Evolutionary conservation across 2,888 invertebrate genomes (phyloP), one percentile per base, ranked within the genome.

Genomic region (Macrosoma leucophasiata): DNA sequence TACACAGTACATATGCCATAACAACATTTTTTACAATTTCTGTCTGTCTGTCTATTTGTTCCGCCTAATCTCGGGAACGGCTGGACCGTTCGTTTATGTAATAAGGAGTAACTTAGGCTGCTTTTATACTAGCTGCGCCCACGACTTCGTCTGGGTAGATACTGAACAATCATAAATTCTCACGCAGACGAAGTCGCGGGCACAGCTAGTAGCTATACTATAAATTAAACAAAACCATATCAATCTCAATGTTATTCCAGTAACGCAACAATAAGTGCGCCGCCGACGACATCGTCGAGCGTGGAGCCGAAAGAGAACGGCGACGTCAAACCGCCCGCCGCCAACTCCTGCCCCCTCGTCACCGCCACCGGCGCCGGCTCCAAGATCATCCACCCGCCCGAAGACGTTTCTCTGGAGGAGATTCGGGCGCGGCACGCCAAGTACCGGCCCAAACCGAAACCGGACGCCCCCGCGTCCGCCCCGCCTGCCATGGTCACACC

Each of bases 331-430:
- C 75, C 67, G 0, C 81, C 78, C 0, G 67, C 73, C 0, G 72
- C 72, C 14, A 70, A 74, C 55, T 43, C 70, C 0, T 85, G 67
- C 49, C 84, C 75, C 9, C 86, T 91, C 5, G 91, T 93, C 30
- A 90, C 90, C 8, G 89, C 92, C n/a, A 91, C 92, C 4, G 92
- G 94, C 23, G 91, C 94, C 4, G 91, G 93, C 20, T 93, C 94
- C 58, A 92, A 93, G 78, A 97, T 97, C 35, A 89, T 97, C 50
- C 97, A 97, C 74, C 97, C 97, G 0, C 91, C 94, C 1, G 97
- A 97, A 69, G 96, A 96, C 72, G 89, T 96, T 32, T 97, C 97
- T 15, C 64, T 95, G 67, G 95, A 95, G 68, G 95, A 96, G 76
- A 88, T 93, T 48, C 84, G 92, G 29, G 91, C 94, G 5, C 79